Base-by-base conservation (phyloP, 2,888 invertebrate genomes). In the Patella pellucida region DNA sequence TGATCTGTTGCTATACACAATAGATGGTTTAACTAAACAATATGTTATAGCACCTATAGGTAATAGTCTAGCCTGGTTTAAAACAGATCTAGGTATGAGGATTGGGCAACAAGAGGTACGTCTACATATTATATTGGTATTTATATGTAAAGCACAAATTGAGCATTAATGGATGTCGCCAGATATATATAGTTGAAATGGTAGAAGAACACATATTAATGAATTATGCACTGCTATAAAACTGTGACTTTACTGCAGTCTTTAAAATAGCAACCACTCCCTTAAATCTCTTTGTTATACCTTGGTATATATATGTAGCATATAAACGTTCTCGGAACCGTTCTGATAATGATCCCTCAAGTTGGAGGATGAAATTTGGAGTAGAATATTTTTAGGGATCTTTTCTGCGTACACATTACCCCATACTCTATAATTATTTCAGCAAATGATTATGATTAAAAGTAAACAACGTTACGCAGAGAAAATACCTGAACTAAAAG, bases 41-140 rank as follows among this genome's bases (percentile, higher is more conserved):
- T 82, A 84, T 41, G 74, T 86, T 52, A 79, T 89, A 16, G 80
- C 85, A 16, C 86, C 86, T 52, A 81, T 88, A 11, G 85, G 86
- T 0, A 77, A 83, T 14, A 84, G 84, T 68, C 69, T 81, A 50
- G 84, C 81, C 1, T 90, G 90, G 90, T 77, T 81, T 76, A 83
- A 86, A 68, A 85, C 86, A 50, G 83, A 87, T 74, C 71, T 87
- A 31, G 87, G 87, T 41, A 86, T 87, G 85, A 84, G 85, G 76
- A 85, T 86, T 56, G 86, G 87, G 23, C 78, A 79, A 68, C 82
- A 83, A 52, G 85, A 86, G 77, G 86, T 84, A 74, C 72, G 78
- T 71, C 4, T 41, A 41, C 9, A 41, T 41, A 41, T 41, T 41
- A 7, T 41, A 41, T 41, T 41, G 41, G 3, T 5, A 31, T 31